Percentiles rank a stretch among this genome's conserved stretches.
phyloP scores from a whole-genome alignment of 37 sponge, comb jelly and placozoan species.

The Agelas oroides region DNA sequence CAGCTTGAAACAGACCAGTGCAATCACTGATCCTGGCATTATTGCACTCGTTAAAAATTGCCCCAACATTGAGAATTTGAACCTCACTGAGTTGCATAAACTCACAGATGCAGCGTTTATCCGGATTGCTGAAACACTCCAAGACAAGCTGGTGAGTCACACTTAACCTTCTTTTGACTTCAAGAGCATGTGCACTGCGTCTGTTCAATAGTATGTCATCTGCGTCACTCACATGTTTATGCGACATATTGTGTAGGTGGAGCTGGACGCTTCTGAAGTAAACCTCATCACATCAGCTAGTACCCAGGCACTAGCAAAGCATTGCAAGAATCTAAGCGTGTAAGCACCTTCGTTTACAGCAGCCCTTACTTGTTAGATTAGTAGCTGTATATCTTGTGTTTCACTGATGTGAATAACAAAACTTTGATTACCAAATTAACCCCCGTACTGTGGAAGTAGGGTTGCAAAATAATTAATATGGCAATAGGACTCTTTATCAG shows the following conservation, averaged over 20 bases:
- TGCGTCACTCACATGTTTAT: no score
- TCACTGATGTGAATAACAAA: no score
- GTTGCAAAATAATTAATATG: no score
- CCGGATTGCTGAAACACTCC: constrained; percentile 44
- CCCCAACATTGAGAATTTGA: constrained; percentile 61
- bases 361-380: neutral
- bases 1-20: constrained; percentile 37
- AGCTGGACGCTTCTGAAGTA: constrained; percentile 56
- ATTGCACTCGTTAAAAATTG: constrained; percentile 64
- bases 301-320: constrained; percentile 55
- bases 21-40: constrained; percentile 61
- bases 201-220: no score
- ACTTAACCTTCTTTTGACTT: no score
- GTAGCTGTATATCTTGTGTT: no score
- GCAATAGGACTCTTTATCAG: no score
- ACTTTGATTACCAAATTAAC: no score
- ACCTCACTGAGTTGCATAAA: constrained; percentile 57
- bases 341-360: constrained; percentile 10
- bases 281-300: constrained; percentile 46
- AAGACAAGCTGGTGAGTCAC: constrained; percentile 64
- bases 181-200: no score
- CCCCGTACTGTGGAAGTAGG: no score
- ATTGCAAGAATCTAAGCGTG: constrained; percentile 70
- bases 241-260: constrained; percentile 47
- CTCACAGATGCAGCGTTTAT: constrained; percentile 52